Conservation (phyloP, 2,797 vertebrate species). For the Hemibagrus guttatus region DNA sequence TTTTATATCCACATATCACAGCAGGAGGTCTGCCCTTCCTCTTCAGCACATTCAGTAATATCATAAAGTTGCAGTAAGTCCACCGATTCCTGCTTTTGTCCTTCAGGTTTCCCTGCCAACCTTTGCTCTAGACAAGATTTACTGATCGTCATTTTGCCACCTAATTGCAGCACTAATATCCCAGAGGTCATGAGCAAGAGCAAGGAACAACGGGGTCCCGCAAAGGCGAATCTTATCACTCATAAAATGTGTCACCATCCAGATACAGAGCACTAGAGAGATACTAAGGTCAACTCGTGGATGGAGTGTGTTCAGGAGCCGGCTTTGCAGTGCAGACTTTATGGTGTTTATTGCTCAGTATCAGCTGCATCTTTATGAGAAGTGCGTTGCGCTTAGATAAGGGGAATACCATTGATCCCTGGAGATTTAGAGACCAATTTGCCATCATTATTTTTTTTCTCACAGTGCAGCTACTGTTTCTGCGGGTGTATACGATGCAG, state of each 20-base stretch:
- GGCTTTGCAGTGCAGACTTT: constrained; percentile 24
- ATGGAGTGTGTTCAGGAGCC: constrained; percentile 11
- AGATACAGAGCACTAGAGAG: constrained; percentile 40
- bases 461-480: not conserved
- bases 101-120: constrained; percentile 69
- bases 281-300: constrained; percentile 45
- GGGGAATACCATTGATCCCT: constrained; percentile 14
- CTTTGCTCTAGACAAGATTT: constrained; percentile 68
- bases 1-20: constrained; percentile 11
- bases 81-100: constrained; percentile 64
- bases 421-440: constrained; percentile 7
- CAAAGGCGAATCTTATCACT: constrained; percentile 54
- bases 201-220: constrained; percentile 44
- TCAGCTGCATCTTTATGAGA: constrained; percentile 39
- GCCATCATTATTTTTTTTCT: constrained; percentile 10
- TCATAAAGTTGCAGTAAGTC: constrained; percentile 72
- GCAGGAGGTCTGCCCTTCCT: constrained; percentile 35
- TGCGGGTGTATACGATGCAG: not conserved
- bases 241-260: constrained; percentile 56
- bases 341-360: constrained; percentile 37
- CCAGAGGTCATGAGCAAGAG: constrained; percentile 60
- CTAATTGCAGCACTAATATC: constrained; percentile 71
- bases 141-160: constrained; percentile 71
- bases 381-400: constrained; percentile 37
- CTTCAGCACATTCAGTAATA: constrained; percentile 56